phyloP scores from a whole-genome alignment of 1,140 invertebrate species.

The Sitophilus oryzae region DNA sequence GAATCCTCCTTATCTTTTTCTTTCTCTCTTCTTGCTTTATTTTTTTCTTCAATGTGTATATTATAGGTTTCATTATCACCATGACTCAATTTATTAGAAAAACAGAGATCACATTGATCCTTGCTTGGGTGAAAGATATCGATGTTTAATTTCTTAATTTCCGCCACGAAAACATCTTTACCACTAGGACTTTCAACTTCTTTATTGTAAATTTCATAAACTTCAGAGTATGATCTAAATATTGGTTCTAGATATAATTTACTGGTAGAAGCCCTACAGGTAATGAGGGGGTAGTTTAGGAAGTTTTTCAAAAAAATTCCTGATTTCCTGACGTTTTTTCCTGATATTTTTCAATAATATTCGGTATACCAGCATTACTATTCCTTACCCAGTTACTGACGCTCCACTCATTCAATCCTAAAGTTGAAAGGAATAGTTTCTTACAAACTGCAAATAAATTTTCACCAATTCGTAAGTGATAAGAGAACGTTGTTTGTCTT shows the following conservation, averaged over 20 bases:
- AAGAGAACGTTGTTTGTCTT: too few species aligned
- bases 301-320: not conserved
- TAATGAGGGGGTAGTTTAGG: not conserved
- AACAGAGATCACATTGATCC: too few species aligned
- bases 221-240: not conserved
- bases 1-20: too few species aligned
- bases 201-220: slow-evolving; percentile 1
- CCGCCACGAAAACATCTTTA: not conserved
- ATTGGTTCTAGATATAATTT: slow-evolving; percentile 2
- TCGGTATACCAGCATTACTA: slow-evolving; percentile 4
- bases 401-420: not conserved
- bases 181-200: not conserved
- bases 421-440: too few species aligned
- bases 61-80: too few species aligned
- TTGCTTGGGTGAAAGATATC: too few species aligned
- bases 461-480: not conserved
- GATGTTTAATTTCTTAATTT: too few species aligned
- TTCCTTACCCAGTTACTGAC: slow-evolving; percentile 1
- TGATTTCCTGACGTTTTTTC: not conserved
- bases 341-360: slow-evolving; percentile 1
- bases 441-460: too few species aligned
- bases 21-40: too few species aligned
- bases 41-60: too few species aligned
- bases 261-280: not conserved
- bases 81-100: too few species aligned